These are phyloP conservation scores for Halictus rubicundus DNA, from an alignment of 1,140 invertebrate genomes.

Conservation along the genomic window DNA sequence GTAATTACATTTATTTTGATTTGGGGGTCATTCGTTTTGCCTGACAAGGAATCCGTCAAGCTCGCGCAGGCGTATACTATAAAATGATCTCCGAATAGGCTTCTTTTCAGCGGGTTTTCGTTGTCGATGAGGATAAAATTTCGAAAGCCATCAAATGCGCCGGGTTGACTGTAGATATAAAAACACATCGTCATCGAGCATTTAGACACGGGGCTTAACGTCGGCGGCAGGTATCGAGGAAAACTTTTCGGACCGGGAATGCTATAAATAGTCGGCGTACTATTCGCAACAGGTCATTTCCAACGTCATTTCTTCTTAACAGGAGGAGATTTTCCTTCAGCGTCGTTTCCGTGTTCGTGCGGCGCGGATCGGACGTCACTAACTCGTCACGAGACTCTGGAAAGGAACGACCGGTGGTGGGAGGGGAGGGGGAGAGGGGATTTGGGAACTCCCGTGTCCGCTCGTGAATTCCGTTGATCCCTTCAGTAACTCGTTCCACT, in stretches of 20 bases:
- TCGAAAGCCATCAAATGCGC: background rate
- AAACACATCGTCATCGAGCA: background rate
- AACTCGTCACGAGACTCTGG: constrained; percentile 11
- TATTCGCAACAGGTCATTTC: background rate
- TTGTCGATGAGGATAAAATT: background rate
- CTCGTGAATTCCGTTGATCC: constrained; percentile 24
- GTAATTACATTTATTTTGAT: no score
- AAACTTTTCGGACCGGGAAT: background rate
- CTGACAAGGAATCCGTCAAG: no score
- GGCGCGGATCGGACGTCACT: constrained; percentile 33
- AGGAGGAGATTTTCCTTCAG: constrained; percentile 32
- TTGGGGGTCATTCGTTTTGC: no score
- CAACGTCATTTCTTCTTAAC: background rate
- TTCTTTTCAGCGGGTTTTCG: background rate
- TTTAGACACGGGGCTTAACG: background rate
- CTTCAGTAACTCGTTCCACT: constrained; percentile 32
- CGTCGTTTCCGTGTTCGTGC: constrained; percentile 14
- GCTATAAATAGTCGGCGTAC: constrained; percentile 20
- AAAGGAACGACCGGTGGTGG: no score
- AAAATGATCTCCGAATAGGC: no score
- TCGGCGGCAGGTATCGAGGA: background rate
- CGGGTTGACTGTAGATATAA: background rate
- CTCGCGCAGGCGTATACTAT: no score
- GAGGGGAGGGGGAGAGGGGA: background rate
- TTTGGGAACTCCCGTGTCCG: constrained; percentile 42